These are phyloP conservation scores for Rhabdophis nuchalis DNA, from an alignment of 2,797 vertebrate genomes.

Conservation along the genomic window DNA sequence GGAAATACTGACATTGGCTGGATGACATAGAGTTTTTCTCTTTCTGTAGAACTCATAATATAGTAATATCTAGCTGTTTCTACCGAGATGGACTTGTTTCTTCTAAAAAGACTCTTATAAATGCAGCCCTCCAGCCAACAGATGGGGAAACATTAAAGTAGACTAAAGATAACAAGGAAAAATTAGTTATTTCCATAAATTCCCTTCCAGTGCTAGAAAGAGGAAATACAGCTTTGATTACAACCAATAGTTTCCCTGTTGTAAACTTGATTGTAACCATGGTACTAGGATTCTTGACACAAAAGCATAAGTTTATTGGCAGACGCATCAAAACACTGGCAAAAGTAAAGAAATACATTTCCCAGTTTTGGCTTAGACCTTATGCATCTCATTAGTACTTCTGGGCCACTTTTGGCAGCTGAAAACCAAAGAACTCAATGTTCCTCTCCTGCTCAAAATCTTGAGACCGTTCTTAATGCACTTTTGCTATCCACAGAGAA, in stretches of 20 bases:
- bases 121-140: neutral
- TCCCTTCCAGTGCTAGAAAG: neutral
- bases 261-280: neutral
- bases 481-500: neutral
- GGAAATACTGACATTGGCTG: neutral
- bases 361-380: neutral
- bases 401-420: neutral
- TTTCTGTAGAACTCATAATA: neutral
- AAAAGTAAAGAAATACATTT: neutral
- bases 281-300: neutral
- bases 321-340: fast-evolving
- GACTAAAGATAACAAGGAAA: neutral
- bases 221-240: neutral
- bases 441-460: neutral
- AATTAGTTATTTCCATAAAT: neutral
- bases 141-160: neutral
- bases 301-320: neutral
- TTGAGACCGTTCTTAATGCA: neutral
- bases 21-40: neutral
- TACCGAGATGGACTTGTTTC: neutral
- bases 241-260: neutral
- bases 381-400: neutral
- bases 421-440: neutral
- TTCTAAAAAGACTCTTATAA: neutral
- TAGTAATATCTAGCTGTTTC: neutral